Evolutionary conservation across 2,888 invertebrate species (phyloP), one percentile per base, ranked within the genome.

Genomic region (Bombyx huttoni): DNA sequence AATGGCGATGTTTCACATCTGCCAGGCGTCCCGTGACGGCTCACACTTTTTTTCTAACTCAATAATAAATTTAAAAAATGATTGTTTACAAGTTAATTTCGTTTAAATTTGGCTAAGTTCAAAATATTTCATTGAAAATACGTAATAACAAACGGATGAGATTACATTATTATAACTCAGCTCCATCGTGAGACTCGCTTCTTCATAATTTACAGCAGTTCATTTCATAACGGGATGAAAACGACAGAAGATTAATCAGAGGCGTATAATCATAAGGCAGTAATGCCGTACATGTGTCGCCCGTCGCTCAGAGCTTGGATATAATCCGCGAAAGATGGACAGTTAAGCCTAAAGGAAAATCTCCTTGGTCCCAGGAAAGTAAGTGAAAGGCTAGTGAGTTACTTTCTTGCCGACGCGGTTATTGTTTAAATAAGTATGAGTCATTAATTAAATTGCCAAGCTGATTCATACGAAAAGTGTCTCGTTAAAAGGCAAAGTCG

Each of bases 211-310:
- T 12, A 40, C 40, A n/a, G n/a, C 40, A 40, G 40, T 40, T 40
- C 40, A 40, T 40, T 40, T 40, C 40, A 40, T 40, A 40, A 40
- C 8, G 40, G 40, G 7, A 40, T 40, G 40, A 40, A 40, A 40
- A 40, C 12, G 34, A 1, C 13, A 45, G 13, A 12, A 46, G 13
- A 53, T 53, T 53, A 53, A 51, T 53, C 51, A 56, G 52, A 49
- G 49, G 56, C 51, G 34, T 50, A 53, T 53, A 60, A 62, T 60
- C 57, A 56, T 61, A 60, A 55, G 59, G 47, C 47, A 53, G 53
- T 61, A 62, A 65, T 64, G 60, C 58, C 12, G 51, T 55, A 59
- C 61, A 62, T 60, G 58, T 62, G 60, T 62, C 62, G 53, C 56
- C 54, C 54, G 55, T 57, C 54, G 51, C 56, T 53, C 53, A 52